Evolutionary conservation across 64 coral and sea anemone genomes (phyloP).

Genomic region (Actinia equina): DNA sequence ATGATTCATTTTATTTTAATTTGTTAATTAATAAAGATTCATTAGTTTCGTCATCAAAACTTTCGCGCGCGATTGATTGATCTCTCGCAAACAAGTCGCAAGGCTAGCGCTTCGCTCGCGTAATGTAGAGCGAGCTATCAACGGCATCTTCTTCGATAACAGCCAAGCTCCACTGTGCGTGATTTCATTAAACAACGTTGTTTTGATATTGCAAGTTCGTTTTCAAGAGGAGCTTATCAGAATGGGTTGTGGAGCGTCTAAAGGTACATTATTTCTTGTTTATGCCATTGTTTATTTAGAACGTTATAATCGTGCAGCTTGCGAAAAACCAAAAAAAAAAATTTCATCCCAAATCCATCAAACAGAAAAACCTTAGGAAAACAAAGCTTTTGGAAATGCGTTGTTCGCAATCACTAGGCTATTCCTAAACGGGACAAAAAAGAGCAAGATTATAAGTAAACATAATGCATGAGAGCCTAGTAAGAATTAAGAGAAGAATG

Average conservation of each 20-base stretch:
- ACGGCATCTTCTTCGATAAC: neutral
- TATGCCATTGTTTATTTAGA: neutral
- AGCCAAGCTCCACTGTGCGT: neutral
- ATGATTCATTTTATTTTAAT: too few relatives aligned
- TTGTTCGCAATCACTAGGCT: too few relatives aligned
- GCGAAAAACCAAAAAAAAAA: too few relatives aligned
- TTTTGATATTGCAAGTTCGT: neutral
- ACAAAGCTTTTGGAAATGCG: too few relatives aligned
- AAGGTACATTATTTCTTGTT: neutral
- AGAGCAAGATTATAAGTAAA: too few relatives aligned
- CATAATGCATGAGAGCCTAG: too few relatives aligned
- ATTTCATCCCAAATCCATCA: too few relatives aligned
- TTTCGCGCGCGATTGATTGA: neutral
- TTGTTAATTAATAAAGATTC: neutral
- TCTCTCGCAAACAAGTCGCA: too few relatives aligned
- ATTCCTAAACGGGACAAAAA: too few relatives aligned
- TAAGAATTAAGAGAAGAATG: too few relatives aligned
- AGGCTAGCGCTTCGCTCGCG: neutral
- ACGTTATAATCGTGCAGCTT: neutral
- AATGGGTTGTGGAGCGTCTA: neutral
- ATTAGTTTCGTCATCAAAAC: conserved; percentile 14
- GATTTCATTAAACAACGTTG: neutral
- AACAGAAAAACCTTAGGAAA: too few relatives aligned
- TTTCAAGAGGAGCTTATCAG: neutral
- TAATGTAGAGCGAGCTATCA: neutral